A percentile compares a stretch with the other conserved stretches of the same genome.
Conservation (phyloP, 2,113 vertebrate genomes). For the Percina caprodes region DNA sequence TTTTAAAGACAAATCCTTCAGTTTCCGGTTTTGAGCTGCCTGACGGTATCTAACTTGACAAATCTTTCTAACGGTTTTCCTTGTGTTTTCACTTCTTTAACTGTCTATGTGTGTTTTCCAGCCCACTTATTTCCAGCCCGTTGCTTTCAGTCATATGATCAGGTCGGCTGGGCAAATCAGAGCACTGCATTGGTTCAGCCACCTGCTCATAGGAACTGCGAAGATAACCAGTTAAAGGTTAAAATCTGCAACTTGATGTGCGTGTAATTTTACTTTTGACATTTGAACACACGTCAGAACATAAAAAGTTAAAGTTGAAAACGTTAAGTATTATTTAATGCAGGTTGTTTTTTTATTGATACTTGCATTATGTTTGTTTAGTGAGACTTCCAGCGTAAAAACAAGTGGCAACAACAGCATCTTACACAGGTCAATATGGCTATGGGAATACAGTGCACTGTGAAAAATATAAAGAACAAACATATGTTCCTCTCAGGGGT, state of each 20-base stretch:
- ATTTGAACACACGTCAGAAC: not conserved
- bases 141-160: slow-evolving; percentile 58
- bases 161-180: slow-evolving; percentile 41
- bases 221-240: no score
- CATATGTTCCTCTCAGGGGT: no score
- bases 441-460: not conserved
- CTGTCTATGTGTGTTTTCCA: not conserved
- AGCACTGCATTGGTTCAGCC: not conserved
- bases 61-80: not conserved
- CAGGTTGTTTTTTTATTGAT: not conserved
- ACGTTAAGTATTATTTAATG: no score
- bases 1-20: not conserved
- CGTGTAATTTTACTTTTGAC: not conserved
- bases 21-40: not conserved
- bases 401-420: not conserved
- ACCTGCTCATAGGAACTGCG: not conserved
- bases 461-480: not conserved
- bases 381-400: not conserved
- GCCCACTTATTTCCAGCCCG: slow-evolving; percentile 13
- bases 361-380: not conserved
- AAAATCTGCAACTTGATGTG: no score
- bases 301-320: not conserved
- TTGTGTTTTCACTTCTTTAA: not conserved
- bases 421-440: not conserved
- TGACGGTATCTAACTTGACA: not conserved